phyloP scores from a whole-genome alignment of 2,113 vertebrate species.

The Halcyon senegalensis region DNA sequence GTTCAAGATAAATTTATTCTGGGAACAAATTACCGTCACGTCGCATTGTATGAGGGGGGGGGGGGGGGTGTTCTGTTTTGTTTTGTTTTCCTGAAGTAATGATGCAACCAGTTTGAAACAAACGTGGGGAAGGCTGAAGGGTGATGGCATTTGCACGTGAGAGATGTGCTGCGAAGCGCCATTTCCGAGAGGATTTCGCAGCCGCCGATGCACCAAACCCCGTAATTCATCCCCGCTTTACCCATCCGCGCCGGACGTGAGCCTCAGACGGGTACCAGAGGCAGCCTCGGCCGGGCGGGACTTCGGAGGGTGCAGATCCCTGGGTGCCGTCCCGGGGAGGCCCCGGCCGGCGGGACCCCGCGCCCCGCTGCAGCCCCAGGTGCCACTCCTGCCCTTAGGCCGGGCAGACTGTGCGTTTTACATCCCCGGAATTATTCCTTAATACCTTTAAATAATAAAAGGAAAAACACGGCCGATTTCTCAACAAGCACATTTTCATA shows the following conservation, averaged over 20 bases:
- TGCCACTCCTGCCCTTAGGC: background rate
- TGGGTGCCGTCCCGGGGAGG: too few relatives aligned
- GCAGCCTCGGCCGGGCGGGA: background rate
- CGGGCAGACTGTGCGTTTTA: background rate
- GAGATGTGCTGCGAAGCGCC: background rate
- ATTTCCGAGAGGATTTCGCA: background rate
- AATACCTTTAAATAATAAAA: slow-evolving; percentile 13
- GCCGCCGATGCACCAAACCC: background rate
- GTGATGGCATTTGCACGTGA: background rate
- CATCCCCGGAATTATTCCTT: slow-evolving; percentile 40
- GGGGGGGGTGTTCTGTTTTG: too few relatives aligned
- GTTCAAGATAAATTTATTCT: slow-evolving; percentile 78
- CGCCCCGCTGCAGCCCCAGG: background rate
- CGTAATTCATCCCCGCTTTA: fast-evolving
- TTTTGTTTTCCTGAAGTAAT: background rate
- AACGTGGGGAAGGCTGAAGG: slow-evolving; percentile 2
- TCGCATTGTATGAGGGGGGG: slow-evolving; percentile 39
- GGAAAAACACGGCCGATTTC: background rate
- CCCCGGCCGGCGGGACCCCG: background rate
- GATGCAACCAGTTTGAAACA: slow-evolving; percentile 54
- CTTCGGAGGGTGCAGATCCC: background rate
- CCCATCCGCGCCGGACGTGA: background rate
- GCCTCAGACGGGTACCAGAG: background rate
- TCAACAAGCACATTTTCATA: slow-evolving; percentile 65
- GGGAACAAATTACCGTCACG: slow-evolving; percentile 73